Evolutionary conservation across 2,113 vertebrate genomes (phyloP).

Genomic region (Zeus faber): DNA sequence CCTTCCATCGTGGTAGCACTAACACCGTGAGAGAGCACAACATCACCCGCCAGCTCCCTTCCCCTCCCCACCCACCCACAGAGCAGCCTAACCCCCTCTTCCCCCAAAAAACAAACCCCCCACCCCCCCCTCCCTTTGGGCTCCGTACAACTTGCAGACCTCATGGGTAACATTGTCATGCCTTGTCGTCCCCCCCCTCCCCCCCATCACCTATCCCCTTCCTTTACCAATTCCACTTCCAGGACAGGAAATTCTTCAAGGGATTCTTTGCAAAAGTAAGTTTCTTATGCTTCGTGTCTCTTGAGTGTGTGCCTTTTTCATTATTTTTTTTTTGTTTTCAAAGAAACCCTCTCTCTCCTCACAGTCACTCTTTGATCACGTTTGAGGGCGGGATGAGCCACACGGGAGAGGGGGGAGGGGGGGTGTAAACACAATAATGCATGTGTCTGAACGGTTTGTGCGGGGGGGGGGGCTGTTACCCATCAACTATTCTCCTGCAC

Average conservation of each 20-base stretch:
- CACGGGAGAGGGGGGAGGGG: constrained; percentile 9
- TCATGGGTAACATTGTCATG: constrained; percentile 91
- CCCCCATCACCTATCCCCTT: constrained; percentile 66
- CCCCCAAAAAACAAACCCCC: constrained; percentile 25
- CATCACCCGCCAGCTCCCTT: no score
- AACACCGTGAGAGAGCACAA: no score
- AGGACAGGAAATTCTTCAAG: constrained; percentile 99
- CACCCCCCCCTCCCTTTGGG: constrained; percentile 67
- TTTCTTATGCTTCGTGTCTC: constrained; percentile 73
- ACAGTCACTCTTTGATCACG: background rate
- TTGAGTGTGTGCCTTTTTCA: constrained; percentile 39
- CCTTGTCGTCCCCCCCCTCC: constrained; percentile 88
- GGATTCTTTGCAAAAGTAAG: constrained; percentile 99
- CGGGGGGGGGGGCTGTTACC: background rate
- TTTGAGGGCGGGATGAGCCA: no score
- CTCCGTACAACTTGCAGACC: constrained; percentile 79
- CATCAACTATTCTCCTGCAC: no score
- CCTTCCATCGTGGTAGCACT: no score
- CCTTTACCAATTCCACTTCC: constrained; percentile 74
- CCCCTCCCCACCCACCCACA: no score
- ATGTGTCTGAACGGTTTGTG: constrained; percentile 49
- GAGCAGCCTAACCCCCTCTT: background rate
- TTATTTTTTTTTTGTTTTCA: constrained; percentile 12
- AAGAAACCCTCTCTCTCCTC: constrained; percentile 21
- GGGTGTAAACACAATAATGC: constrained; percentile 35